These are phyloP conservation scores for Periophthalmodon schlosseri DNA, from an alignment of 2,113 vertebrate species.

Conservation along the genomic window DNA sequence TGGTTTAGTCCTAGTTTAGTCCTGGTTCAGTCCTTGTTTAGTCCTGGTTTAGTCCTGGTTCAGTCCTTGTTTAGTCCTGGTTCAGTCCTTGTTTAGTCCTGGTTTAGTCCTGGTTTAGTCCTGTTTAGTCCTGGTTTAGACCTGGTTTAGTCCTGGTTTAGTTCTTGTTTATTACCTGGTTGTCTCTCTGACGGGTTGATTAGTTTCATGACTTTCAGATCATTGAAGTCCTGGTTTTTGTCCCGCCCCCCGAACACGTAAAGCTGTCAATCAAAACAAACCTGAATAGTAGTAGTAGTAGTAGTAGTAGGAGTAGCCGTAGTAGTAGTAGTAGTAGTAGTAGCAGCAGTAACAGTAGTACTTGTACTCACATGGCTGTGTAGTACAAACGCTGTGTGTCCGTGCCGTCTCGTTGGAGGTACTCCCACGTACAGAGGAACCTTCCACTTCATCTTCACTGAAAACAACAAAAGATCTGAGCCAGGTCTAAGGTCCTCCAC, in stretches of 20 bases:
- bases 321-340: too few species aligned
- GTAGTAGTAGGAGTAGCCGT: too few species aligned
- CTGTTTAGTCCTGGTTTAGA: too few species aligned
- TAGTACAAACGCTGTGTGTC: slow-evolving; percentile 77
- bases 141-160: not conserved
- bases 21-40: slow-evolving; percentile 26
- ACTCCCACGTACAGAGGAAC: slow-evolving; percentile 78
- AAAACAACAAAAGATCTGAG: slow-evolving; percentile 1
- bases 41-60: slow-evolving; percentile 59
- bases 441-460: slow-evolving; percentile 83
- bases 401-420: slow-evolving; percentile 71
- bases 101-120: slow-evolving; percentile 45
- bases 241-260: slow-evolving; percentile 76
- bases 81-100: slow-evolving; percentile 43
- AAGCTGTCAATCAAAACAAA: slow-evolving; percentile 52
- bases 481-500: too few species aligned
- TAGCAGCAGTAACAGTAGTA: too few species aligned
- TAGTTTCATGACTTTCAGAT: slow-evolving; percentile 76
- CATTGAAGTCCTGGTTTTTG: slow-evolving; percentile 75
- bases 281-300: not conserved
- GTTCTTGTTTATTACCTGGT: slow-evolving; percentile 58
- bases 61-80: not conserved
- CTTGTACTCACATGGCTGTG: slow-evolving; percentile 71
- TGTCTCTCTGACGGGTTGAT: slow-evolving; percentile 78
- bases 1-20: slow-evolving; percentile 49